Conservation (phyloP, 2,113 vertebrate genomes). For the Crotophaga sulcirostris region DNA sequence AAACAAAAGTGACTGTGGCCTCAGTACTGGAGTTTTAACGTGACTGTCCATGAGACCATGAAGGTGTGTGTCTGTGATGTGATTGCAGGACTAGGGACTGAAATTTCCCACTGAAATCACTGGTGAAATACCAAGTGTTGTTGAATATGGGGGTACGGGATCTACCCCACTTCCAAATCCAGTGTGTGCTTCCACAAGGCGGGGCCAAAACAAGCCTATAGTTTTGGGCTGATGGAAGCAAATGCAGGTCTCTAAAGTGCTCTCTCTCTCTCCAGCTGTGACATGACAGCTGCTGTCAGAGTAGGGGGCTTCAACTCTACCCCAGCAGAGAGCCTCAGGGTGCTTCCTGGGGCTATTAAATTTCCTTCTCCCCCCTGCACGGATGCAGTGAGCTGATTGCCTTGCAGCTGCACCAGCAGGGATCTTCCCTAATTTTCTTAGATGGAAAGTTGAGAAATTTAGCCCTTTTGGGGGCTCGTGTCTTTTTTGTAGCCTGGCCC, state of each 20-base stretch:
- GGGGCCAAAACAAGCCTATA: not conserved
- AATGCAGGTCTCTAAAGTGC: not conserved
- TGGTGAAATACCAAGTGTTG: not conserved
- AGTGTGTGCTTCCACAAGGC: not conserved
- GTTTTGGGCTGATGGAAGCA: not conserved
- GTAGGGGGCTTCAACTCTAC: not conserved
- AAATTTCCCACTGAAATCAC: not conserved
- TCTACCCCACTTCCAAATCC: not conserved
- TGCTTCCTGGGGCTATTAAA: not conserved
- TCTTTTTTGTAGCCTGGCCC: not conserved
- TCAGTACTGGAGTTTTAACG: not conserved
- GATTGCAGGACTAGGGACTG: not conserved
- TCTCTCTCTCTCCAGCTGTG: not conserved
- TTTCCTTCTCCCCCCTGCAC: not conserved
- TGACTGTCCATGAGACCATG: rapidly evolving
- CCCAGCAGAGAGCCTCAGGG: not conserved
- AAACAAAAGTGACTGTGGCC: not conserved
- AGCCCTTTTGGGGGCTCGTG: not conserved
- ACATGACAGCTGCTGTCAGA: not conserved
- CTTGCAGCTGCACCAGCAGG: not conserved
- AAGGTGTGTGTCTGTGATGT: not conserved
- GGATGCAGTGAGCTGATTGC: not conserved
- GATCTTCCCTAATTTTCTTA: not conserved
- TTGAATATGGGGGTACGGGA: not conserved
- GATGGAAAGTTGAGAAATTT: not conserved